Evolutionary conservation across 2,113 vertebrate species (phyloP).

Genomic region (Pseudorectes ferrugineus): DNA sequence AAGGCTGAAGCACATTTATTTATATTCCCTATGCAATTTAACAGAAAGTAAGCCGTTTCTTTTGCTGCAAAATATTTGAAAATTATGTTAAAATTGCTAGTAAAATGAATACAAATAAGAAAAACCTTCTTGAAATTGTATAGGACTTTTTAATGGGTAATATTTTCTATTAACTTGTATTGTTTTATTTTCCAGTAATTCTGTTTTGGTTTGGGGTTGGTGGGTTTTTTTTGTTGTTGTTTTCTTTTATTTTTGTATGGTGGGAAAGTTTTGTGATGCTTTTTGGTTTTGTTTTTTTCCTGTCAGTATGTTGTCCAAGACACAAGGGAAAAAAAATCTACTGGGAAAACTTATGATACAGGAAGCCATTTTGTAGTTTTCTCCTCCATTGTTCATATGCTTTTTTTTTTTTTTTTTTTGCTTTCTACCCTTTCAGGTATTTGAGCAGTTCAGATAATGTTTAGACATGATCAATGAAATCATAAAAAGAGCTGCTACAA

Average conservation of each 20-base stretch:
- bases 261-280: neutral
- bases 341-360: neutral
- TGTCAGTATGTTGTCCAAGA: neutral
- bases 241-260: neutral
- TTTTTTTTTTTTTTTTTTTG: neutral
- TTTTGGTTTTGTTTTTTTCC: neutral
- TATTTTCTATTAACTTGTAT: neutral
- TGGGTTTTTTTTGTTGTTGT: neutral
- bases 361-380: neutral
- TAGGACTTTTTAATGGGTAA: fast-evolving
- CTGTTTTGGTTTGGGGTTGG: neutral
- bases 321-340: neutral
- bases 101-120: neutral
- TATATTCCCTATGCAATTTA: neutral
- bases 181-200: neutral
- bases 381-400: neutral
- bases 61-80: neutral
- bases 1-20: neutral
- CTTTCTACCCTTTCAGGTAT: neutral
- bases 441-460: neutral
- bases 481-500: neutral
- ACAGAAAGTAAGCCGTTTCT: neutral
- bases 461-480: neutral
- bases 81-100: neutral
- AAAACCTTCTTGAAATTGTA: neutral